Conservation (phyloP, 1,140 invertebrate species). For the Caenorhabditis inopinata region DNA sequence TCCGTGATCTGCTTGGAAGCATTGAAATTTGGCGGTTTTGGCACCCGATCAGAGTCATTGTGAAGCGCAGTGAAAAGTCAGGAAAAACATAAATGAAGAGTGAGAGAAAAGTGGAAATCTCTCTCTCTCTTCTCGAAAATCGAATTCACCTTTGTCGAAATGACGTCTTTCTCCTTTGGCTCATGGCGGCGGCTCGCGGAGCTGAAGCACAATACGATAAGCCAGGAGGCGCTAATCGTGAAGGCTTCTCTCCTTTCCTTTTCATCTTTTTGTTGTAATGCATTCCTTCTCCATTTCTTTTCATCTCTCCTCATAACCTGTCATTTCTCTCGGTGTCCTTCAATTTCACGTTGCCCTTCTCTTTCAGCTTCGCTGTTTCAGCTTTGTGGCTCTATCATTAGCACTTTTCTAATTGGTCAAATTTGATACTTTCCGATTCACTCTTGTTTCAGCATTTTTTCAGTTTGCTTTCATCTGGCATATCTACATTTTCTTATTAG, state of each 20-base stretch:
- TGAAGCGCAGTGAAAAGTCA: background rate
- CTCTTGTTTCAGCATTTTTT: background rate
- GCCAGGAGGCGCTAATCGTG: conserved; percentile 3
- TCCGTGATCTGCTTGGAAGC: background rate
- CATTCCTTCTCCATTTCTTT: background rate
- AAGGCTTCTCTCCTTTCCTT: conserved; percentile 10
- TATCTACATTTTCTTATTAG: background rate
- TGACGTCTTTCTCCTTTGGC: conserved; percentile 14
- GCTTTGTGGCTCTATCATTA: background rate
- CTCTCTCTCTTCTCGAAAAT: conserved; percentile 16
- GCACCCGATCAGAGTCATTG: conserved; percentile 2
- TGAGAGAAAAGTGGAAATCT: background rate
- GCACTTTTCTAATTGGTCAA: background rate
- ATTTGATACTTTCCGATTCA: background rate
- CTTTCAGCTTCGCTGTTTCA: background rate
- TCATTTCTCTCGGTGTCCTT: background rate
- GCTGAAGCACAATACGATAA: conserved; percentile 29
- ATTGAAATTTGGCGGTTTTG: conserved; percentile 10
- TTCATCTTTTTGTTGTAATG: background rate
- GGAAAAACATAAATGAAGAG: background rate
- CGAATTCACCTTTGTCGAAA: conserved; percentile 24
- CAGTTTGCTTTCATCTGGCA: background rate
- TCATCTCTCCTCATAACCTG: conserved; percentile 18
- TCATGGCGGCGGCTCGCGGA: background rate
- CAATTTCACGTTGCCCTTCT: background rate